phyloP scores from a whole-genome alignment of 1,140 invertebrate genomes.

The Halotydeus destructor region DNA sequence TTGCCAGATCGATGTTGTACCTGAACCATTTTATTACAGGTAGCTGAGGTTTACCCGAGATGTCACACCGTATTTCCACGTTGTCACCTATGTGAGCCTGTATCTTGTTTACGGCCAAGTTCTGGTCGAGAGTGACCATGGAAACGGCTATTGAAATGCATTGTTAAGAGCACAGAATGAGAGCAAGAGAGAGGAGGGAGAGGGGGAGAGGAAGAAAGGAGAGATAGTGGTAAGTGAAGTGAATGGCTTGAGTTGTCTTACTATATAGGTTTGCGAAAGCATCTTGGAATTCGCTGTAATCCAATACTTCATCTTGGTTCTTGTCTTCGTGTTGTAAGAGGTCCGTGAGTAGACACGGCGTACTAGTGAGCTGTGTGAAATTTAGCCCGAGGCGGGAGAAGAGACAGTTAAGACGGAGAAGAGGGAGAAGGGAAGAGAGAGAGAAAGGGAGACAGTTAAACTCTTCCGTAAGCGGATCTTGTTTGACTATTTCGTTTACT shows the following conservation, averaged over 20 bases:
- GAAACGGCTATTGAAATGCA: conserved; percentile 5
- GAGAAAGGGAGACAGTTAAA: conserved; percentile 1
- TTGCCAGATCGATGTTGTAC: conserved; percentile 9
- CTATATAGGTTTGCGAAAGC: conserved; percentile 14
- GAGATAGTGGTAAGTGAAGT: not conserved
- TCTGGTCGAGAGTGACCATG: conserved; percentile 15
- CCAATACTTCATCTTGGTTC: conserved; percentile 13
- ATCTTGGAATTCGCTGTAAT: conserved; percentile 14
- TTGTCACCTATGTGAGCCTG: conserved; percentile 14
- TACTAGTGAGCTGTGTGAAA: not conserved
- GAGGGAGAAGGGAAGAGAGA: conserved; percentile 1
- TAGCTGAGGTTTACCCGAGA: conserved; percentile 12
- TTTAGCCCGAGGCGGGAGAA: not conserved
- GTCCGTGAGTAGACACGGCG: conserved; percentile 13
- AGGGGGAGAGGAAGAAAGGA: not conserved
- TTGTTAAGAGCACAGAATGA: not conserved
- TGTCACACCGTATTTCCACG: conserved; percentile 16
- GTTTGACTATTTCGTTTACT: not conserved
- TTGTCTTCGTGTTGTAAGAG: conserved; percentile 14
- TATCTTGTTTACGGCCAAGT: conserved; percentile 12
- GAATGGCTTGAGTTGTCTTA: conserved; percentile 7
- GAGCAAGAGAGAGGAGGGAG: not conserved
- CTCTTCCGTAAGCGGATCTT: not conserved
- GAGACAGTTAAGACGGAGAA: not conserved
- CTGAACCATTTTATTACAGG: conserved; percentile 14